phyloP scores from a whole-genome alignment of 1,140 invertebrate species.

The Wiebesia pumilae region DNA sequence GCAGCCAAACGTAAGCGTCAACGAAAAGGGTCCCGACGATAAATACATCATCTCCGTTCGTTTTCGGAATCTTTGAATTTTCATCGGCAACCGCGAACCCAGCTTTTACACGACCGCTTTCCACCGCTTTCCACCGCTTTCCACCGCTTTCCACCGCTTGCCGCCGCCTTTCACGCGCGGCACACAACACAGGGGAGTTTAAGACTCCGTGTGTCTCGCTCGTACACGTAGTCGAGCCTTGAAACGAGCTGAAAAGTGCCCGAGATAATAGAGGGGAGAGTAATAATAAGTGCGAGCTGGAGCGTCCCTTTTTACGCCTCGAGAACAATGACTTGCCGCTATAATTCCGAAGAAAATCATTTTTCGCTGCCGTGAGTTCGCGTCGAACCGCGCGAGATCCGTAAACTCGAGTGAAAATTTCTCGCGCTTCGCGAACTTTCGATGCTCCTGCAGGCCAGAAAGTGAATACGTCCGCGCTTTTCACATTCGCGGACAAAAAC shows the following conservation, averaged over 20 bases:
- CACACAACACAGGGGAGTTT: neutral
- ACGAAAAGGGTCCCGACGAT: neutral
- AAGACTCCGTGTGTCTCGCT: neutral
- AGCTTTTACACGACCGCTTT: too few relatives aligned
- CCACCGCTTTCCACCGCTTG: too few relatives aligned
- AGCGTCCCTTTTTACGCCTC: constrained; percentile 54
- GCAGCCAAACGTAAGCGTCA: neutral
- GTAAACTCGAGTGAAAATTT: neutral
- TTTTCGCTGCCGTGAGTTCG: constrained; percentile 37
- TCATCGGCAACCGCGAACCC: too few relatives aligned
- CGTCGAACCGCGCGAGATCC: neutral
- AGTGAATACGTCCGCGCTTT: constrained; percentile 18
- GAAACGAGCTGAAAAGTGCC: constrained; percentile 41
- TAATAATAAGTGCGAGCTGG: constrained; percentile 39
- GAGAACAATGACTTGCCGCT: constrained; percentile 47
- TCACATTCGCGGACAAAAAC: neutral
- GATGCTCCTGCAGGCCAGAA: neutral
- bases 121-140: too few relatives aligned
- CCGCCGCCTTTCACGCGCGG: neutral
- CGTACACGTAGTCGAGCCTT: constrained; percentile 9
- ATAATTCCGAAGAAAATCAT: constrained; percentile 45
- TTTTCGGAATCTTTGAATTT: too few relatives aligned
- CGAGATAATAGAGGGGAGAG: constrained; percentile 30
- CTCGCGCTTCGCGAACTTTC: constrained; percentile 16
- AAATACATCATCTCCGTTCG: too few relatives aligned